Evolutionary conservation across 1,140 invertebrate genomes (phyloP).

Genomic region (Globodera rostochiensis): DNA sequence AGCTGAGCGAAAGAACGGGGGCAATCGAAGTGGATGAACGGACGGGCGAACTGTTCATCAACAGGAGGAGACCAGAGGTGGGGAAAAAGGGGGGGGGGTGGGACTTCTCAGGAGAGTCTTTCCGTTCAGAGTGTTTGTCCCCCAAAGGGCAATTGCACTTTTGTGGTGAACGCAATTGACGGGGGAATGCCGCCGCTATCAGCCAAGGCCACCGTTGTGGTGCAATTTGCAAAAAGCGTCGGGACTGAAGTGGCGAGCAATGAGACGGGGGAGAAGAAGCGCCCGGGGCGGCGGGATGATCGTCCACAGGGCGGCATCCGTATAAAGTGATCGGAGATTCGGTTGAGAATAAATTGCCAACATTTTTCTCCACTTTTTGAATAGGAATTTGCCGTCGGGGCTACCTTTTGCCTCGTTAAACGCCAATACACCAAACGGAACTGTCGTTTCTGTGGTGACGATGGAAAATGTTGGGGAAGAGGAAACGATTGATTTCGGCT

Average conservation of each 20-base stretch:
- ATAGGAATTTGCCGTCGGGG: constrained; percentile 5
- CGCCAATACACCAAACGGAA: not conserved
- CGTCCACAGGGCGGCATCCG: no score
- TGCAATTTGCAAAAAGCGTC: not conserved
- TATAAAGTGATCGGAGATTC: no score
- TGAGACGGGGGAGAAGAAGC: not conserved
- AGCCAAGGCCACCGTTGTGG: not conserved
- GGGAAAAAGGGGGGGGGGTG: no score
- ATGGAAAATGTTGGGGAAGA: constrained; percentile 14
- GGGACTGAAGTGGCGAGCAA: not conserved
- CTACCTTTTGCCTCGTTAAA: not conserved
- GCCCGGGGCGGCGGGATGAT: no score
- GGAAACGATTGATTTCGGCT: not conserved
- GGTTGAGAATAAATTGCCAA: not conserved
- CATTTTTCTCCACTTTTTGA: not conserved
- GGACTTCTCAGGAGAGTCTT: no score
- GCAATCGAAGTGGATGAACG: constrained; percentile 1
- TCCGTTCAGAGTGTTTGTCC: not conserved
- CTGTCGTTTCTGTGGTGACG: constrained; percentile 4
- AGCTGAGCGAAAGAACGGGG: not conserved
- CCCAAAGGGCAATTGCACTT: not conserved
- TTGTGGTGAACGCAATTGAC: constrained; percentile 14
- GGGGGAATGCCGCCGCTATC: constrained; percentile 4
- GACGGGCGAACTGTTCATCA: constrained; percentile 5
- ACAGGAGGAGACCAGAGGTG: not conserved